Evolutionary conservation across 2,113 vertebrate species (phyloP).

Genomic region (Carlito syrichta): DNA sequence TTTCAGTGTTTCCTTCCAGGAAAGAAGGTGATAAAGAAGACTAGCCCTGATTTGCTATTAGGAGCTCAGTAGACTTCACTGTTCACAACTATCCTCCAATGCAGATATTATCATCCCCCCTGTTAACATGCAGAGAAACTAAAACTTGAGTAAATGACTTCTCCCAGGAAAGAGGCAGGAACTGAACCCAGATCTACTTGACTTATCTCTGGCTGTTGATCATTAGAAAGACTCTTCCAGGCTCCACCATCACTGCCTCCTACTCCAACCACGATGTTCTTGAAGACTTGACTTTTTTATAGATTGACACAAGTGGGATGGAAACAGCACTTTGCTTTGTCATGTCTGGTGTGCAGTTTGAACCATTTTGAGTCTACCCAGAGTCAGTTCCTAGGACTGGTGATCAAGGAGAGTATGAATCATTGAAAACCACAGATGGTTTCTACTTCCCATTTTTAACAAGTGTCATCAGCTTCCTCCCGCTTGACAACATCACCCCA

Average conservation of each 20-base stretch:
- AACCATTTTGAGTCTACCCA: not conserved
- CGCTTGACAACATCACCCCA: not conserved
- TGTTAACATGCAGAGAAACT: not conserved
- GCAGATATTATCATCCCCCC: not conserved
- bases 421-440: slow-evolving; percentile 14
- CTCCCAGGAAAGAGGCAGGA: not conserved
- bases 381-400: not conserved
- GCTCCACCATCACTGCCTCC: not conserved
- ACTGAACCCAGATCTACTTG: not conserved
- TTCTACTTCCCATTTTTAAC: not conserved
- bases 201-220: not conserved
- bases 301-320: not conserved
- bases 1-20: not conserved
- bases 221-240: not conserved
- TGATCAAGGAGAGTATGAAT: slow-evolving; percentile 3
- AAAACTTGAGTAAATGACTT: not conserved
- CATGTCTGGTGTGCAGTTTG: not conserved
- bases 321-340: not conserved
- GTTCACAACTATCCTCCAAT: not conserved
- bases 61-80: not conserved
- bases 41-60: not conserved
- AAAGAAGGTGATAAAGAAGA: not conserved
- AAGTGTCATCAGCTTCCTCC: not conserved
- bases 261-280: not conserved
- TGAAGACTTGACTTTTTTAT: not conserved